Evolutionary conservation across 2,113 vertebrate species (phyloP), one percentile per base, ranked within the genome.

Genomic region (Rhinogobius similis): DNA sequence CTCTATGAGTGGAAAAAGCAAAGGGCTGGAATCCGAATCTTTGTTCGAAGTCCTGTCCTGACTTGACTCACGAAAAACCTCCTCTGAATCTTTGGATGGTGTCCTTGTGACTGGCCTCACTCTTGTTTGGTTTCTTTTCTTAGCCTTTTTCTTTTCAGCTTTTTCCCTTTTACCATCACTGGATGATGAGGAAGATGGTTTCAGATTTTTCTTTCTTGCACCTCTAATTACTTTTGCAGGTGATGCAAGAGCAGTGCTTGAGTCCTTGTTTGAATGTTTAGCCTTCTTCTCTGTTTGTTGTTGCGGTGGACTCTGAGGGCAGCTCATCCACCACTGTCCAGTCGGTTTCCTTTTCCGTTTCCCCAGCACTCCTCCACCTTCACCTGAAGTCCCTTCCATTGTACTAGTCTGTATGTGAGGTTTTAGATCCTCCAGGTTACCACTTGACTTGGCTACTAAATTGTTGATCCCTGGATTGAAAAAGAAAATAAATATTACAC

Each of bases 251-350:
- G 9, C 48, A 36, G 32, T 0, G 0, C 11, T 27, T 23, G 70
- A 39, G 43, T 77, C 50, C 62, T 55, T 62, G 0, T 1, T 36
- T 21, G 21, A 65, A 65, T 58, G 62, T 52, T 68, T 85, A 1
- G 73, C 41, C 71, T 59, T 83, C n/a, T 81, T 83, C 10, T n/a
- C 10, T 0, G 13, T 62, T 0, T 68, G 5, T 3, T 43, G 52
- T 62, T 75, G 23, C 29, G 77, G 78, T n/a, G 46, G 23, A n/a
- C 5, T 68, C 39, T 20, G 10, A 39, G 69, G 11, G 23, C 0
- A 2, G 10, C 23, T n/a, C 24, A 90, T 7, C 91, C 92, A 91
- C 91, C 92, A 91, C 24, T 76, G 36, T 7, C 90, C 87, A 9
- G 81, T 48, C 10, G 13, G 67, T 18, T 62, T 87, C 36, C 83